Evolutionary conservation across 1,140 invertebrate species (phyloP), one percentile per base, ranked within the genome.

Genomic region (Druon quercuslanigerum): DNA sequence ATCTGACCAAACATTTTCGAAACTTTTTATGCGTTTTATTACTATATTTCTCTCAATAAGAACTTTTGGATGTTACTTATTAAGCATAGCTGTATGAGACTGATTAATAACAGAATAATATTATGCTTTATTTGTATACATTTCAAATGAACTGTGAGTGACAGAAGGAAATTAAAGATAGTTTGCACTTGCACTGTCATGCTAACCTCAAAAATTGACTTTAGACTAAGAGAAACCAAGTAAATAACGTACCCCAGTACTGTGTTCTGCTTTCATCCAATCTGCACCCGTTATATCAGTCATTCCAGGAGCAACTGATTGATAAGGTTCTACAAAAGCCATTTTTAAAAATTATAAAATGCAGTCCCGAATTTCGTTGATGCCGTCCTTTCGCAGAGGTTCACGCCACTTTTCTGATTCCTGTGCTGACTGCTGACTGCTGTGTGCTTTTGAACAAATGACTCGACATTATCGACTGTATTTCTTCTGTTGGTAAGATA

Each of bases 211-310:
- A 75, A 78, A 25, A 72, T 14, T 57, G 76, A 80, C 17, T 71
- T 19, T 40, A 20, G 74, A 73, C 73, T 60, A 57, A n/a, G 80
- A 19, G 73, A 57, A 74, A 75, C 46, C 51, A 60, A 12, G 50
- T 56, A 74, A 70, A 71, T 75, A 82, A 94, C 93, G 94, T 92
- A 95, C 94, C 56, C 96, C 96, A 40, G 96, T 96, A 86, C 94
- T 96, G 81, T 95, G 93, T 52, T 95, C 93, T 6, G 93, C 93
- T 85, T 92, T 92, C 88, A 94, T 92, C 93, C 95, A 96, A 84
- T 95, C 94, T 72, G 87, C 78, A 75, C 74, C 71, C 14, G 72
- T 52, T 19, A 71, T 81, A 14, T 78, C 40, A 20, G 82, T 73
- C 17, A 72, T 50, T 12, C 51, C 54, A 20, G 54, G 51, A 13